Base-by-base conservation (phyloP, 2,888 invertebrate genomes). In the Trachelus stipa region DNA sequence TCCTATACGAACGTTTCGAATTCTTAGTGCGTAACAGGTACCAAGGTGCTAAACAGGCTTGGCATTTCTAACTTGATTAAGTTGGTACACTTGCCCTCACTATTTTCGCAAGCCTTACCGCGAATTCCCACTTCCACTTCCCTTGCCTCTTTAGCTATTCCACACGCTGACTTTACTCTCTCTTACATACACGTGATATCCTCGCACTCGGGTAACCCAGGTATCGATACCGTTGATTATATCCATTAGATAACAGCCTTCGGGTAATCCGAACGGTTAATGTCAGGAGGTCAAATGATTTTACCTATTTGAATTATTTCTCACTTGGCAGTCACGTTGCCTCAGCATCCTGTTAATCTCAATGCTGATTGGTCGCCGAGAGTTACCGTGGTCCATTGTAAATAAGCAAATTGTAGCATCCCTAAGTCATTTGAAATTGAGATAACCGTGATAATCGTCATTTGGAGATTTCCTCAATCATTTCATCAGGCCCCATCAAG, bases 381-480 rank as follows among this genome's bases (percentile, higher is more conserved):
- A 23, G 23, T 9, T 23, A 9, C 56, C 9, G 56, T 23, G 56
- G 56, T 56, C 56, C 56, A 56, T 56, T 77, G 68, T 34, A 30
- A 77, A 77, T 35, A 40, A 15, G 77, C 71, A 71, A 77, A 77
- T 77, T 71, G 75, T 30, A 74, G 69, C 37, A 40, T 69, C 75
- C 77, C 75, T 30, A 40, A 75, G 34, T 69, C 56, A 77, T 77
- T 75, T 75, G 40, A 40, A 77, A 71, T 40, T 75, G 80, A 82
- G 82, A 85, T 80, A 81, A 81, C 84, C 83, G 83, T 84, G 85
- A 85, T 84, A 81, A 79, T 76, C 79, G 79, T 83, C 80, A 83
- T 84, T 85, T 83, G 83, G 80, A 87, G 86, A 87, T 87, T 88
- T 88, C 88, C 88, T 88, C 88, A 87, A 88, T 88, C 88, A 86